Evolutionary conservation across 1,140 invertebrate genomes (phyloP).

Genomic region (Drosophila virilis): DNA sequence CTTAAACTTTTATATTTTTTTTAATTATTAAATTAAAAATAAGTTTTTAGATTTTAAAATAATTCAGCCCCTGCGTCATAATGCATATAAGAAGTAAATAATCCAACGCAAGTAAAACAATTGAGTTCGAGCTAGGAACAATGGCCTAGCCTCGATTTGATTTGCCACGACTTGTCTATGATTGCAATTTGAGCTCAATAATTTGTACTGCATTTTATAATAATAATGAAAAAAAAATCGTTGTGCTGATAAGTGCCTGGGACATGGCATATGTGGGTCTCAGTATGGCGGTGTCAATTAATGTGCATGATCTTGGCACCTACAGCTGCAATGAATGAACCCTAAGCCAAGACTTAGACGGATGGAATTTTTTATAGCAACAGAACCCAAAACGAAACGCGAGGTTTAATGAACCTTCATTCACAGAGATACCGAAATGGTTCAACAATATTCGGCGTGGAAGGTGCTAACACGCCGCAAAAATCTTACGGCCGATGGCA

Average conservation of each 20-base stretch:
- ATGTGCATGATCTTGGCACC: conserved; percentile 63
- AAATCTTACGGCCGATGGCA: conserved; percentile 58
- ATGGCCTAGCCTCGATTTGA: conserved; percentile 46
- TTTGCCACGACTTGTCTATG: conserved; percentile 19
- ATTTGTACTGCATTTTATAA: conserved; percentile 63
- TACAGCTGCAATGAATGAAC: conserved; percentile 27
- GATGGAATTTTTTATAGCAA: conserved; percentile 8
- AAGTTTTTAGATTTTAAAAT: no score
- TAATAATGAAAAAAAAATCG: conserved; percentile 11
- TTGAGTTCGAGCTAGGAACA: conserved; percentile 60
- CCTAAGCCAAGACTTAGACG: conserved; percentile 24
- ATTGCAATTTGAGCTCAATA: conserved; percentile 69
- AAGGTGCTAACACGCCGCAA: conserved; percentile 80
- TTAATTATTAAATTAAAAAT: no score
- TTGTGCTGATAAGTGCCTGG: conserved; percentile 50
- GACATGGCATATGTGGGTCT: conserved; percentile 17
- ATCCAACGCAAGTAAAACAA: conserved; percentile 34
- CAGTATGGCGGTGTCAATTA: conserved; percentile 9
- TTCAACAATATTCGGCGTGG: conserved; percentile 72
- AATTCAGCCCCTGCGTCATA: conserved; percentile 3
- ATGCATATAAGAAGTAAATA: no score
- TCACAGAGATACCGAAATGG: conserved; percentile 47
- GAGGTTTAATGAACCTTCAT: conserved; percentile 59
- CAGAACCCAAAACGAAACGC: conserved; percentile 28
- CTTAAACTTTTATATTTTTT: no score